Percentiles rank a stretch among this genome's conserved stretches.
phyloP scores from a whole-genome alignment of 2,888 invertebrate genomes.

The Merodon equestris region DNA sequence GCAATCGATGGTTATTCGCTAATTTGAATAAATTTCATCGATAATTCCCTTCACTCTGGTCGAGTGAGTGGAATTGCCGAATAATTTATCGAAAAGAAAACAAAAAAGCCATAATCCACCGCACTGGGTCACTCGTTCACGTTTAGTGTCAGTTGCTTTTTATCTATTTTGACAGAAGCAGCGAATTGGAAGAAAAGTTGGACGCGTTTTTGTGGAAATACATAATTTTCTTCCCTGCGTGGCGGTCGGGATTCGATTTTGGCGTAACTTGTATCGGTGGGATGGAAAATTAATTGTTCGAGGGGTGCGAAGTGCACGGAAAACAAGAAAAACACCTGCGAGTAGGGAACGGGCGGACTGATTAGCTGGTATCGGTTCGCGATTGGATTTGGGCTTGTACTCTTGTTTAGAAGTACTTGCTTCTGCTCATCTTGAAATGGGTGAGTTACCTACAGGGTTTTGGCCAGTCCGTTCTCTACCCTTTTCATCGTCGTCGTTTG shows the following conservation, averaged over 20 bases:
- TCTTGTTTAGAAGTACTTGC: no score
- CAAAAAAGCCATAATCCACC: conserved; percentile 26
- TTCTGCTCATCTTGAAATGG: no score
- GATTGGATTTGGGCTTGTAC: no score
- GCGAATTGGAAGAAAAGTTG: conserved; percentile 56
- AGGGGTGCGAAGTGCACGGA: no score
- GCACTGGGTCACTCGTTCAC: conserved; percentile 22
- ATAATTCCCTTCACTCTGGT: conserved; percentile 18
- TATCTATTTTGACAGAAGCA: conserved; percentile 65
- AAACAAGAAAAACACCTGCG: no score
- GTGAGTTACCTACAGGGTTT: no score
- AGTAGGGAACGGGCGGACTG: no score
- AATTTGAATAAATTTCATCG: conserved; percentile 13
- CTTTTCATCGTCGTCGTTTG: no score
- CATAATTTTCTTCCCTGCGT: not conserved
- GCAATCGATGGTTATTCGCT: not conserved
- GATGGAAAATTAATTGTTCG: no score
- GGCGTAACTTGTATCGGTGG: no score
- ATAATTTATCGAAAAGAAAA: conserved; percentile 14
- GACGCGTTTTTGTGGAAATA: conserved; percentile 36
- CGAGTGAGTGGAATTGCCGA: conserved; percentile 14
- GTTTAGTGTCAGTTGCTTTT: conserved; percentile 63
- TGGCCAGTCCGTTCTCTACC: no score
- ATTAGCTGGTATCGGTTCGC: no score
- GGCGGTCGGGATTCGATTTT: conserved; percentile 6